Conservation (phyloP, 2,888 invertebrate species). For the Caenorhabditis virilis region DNA sequence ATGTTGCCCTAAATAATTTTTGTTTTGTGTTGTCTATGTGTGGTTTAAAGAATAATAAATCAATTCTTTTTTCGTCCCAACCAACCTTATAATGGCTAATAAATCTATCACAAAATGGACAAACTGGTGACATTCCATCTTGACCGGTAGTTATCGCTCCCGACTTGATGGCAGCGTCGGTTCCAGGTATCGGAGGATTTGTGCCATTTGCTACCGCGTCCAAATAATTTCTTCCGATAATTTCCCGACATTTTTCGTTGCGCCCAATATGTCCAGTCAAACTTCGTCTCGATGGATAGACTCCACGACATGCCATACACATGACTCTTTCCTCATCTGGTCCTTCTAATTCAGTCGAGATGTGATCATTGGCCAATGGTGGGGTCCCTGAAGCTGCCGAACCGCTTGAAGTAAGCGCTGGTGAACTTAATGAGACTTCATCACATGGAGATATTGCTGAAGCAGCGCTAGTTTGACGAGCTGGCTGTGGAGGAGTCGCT, state of each 20-base stretch:
- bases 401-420: conserved; percentile 29
- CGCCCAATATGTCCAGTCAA: conserved; percentile 65
- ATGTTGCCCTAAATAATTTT: conserved; percentile 50
- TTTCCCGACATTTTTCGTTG: conserved; percentile 61
- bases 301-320: conserved; percentile 61
- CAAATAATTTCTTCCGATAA: conserved; percentile 58
- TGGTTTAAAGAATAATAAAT: background rate
- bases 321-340: conserved; percentile 53
- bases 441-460: conserved; percentile 30
- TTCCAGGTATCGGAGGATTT: conserved; percentile 42
- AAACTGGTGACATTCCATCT: conserved; percentile 63
- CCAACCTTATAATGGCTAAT: conserved; percentile 63
- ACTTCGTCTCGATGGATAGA: conserved; percentile 58
- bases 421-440: conserved; percentile 29
- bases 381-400: conserved; percentile 35
- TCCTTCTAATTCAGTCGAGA: conserved; percentile 30
- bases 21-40: background rate
- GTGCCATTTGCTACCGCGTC: conserved; percentile 50
- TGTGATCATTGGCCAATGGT: conserved; percentile 11
- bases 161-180: conserved; percentile 46
- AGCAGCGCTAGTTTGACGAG: conserved; percentile 12
- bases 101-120: conserved; percentile 63
- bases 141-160: conserved; percentile 43
- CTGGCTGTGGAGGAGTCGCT: background rate
- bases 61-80: background rate